Percentiles rank a stretch among this genome's conserved stretches.
Conservation (phyloP, 2,113 vertebrate genomes). For the Austrofundulus limnaeus region DNA sequence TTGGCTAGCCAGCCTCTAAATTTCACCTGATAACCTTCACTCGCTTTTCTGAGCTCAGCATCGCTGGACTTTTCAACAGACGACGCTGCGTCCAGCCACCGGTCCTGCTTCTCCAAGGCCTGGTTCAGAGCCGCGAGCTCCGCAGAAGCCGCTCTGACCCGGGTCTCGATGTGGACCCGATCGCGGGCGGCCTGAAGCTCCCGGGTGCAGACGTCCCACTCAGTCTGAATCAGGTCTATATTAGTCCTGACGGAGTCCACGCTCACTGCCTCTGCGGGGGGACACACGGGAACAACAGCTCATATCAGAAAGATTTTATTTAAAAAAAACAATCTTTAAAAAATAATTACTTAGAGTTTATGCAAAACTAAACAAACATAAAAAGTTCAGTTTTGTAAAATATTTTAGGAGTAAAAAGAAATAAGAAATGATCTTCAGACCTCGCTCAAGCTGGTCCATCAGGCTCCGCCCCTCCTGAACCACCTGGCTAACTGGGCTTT, state of each 20-base stretch:
- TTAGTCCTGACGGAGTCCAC: conserved; percentile 69
- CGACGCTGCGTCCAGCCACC: conserved; percentile 69
- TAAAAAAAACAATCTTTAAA: no score
- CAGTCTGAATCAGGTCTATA: conserved; percentile 73
- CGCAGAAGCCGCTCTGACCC: conserved; percentile 76
- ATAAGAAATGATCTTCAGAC: conserved; percentile 76
- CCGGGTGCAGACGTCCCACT: conserved; percentile 79
- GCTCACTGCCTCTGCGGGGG: conserved; percentile 74
- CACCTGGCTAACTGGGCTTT: conserved; percentile 74
- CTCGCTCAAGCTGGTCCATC: conserved; percentile 86
- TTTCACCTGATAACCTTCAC: conserved; percentile 84
- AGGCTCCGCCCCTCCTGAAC: conserved; percentile 78
- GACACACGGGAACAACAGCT: neutral
- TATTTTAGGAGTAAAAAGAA: no score
- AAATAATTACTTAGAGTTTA: no score
- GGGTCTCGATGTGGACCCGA: conserved; percentile 80
- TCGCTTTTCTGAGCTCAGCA: conserved; percentile 61
- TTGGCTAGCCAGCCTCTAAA: neutral
- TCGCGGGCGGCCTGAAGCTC: conserved; percentile 78
- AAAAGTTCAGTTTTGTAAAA: no score
- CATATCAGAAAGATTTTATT: neutral
- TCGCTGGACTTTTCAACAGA: conserved; percentile 44
- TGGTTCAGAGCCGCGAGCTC: conserved; percentile 81
- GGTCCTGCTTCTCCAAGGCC: conserved; percentile 78
- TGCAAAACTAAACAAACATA: no score